A percentile compares a stretch with the other conserved stretches of the same genome.
Evolutionary conservation across 2,113 vertebrate species (phyloP).

Genomic region (Lethenteron camtschaticum): DNA sequence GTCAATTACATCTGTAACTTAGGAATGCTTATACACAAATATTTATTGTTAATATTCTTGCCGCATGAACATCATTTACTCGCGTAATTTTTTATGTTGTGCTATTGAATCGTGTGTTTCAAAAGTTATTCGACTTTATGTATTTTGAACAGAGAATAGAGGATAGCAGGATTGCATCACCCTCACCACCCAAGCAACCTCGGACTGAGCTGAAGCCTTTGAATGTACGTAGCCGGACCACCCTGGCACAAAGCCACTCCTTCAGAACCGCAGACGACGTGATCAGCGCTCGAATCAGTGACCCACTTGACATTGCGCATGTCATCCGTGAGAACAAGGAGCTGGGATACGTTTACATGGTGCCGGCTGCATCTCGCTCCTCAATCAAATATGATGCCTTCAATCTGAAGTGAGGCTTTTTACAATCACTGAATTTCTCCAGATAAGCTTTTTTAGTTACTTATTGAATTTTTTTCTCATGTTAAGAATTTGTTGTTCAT

Average conservation of each 20-base stretch:
- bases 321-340: slow-evolving; percentile 28
- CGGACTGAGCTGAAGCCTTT: slow-evolving; percentile 9
- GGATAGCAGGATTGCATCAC: slow-evolving; percentile 10
- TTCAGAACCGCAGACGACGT: slow-evolving; percentile 29
- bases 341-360: slow-evolving; percentile 38
- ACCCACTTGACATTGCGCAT: slow-evolving; percentile 26
- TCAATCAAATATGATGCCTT: slow-evolving; percentile 27
- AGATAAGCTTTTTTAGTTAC: not conserved
- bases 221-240: not conserved
- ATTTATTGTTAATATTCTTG: not conserved
- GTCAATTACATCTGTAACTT: too few species aligned
- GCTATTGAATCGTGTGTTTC: not conserved
- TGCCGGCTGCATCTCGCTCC: slow-evolving; percentile 21
- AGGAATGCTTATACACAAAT: not conserved
- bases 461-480: not conserved
- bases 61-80: slow-evolving; percentile 9
- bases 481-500: slow-evolving; percentile 1
- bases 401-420: slow-evolving; percentile 27
- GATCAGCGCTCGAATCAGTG: slow-evolving; percentile 20
- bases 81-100: not conserved
- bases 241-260: slow-evolving; percentile 8
- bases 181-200: slow-evolving; percentile 17
- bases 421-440: slow-evolving; percentile 9
- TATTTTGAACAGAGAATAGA: slow-evolving; percentile 7
- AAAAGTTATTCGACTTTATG: slow-evolving; percentile 4